phyloP scores from a whole-genome alignment of 1,140 invertebrate genomes.

The Drosophila biarmipes region DNA sequence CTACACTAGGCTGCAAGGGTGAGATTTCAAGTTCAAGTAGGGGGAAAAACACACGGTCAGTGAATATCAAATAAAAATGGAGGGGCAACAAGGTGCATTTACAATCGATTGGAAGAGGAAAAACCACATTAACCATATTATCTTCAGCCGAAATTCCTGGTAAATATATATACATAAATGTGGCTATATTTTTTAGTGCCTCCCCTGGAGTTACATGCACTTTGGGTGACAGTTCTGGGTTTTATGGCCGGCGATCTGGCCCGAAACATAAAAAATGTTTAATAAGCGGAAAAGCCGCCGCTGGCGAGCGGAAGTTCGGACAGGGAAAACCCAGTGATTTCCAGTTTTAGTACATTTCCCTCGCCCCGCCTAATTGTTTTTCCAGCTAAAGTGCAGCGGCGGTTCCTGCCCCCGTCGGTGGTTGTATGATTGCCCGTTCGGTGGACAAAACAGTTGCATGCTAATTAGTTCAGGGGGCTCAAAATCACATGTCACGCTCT shows the following conservation, averaged over 20 bases:
- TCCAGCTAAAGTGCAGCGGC: constrained; percentile 11
- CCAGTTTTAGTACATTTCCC: constrained; percentile 9
- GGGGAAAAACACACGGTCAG: neutral
- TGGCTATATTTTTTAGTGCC: neutral
- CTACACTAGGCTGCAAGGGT: constrained; percentile 1
- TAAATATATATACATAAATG: neutral
- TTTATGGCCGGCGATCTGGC: constrained; percentile 21
- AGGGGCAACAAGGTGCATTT: neutral
- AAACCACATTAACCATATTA: neutral
- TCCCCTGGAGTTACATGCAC: constrained; percentile 6
- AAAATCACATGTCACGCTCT: constrained; percentile 46
- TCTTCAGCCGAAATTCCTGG: neutral
- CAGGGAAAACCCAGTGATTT: constrained; percentile 15
- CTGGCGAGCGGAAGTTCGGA: constrained; percentile 55
- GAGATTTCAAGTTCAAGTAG: constrained; percentile 7
- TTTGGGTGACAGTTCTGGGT: constrained; percentile 23
- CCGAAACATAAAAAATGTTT: constrained; percentile 46
- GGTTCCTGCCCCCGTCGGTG: constrained; percentile 3
- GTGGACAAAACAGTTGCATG: constrained; percentile 62
- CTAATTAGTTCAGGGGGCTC: constrained; percentile 46
- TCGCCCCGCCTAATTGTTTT: constrained; percentile 48
- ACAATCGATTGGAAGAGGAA: neutral
- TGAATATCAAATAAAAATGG: neutral
- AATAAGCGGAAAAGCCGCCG: constrained; percentile 64
- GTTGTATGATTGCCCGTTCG: constrained; percentile 26